These are phyloP conservation scores for Meloidogyne exigua DNA, from an alignment of 1,140 invertebrate species.

Conservation along the genomic window DNA sequence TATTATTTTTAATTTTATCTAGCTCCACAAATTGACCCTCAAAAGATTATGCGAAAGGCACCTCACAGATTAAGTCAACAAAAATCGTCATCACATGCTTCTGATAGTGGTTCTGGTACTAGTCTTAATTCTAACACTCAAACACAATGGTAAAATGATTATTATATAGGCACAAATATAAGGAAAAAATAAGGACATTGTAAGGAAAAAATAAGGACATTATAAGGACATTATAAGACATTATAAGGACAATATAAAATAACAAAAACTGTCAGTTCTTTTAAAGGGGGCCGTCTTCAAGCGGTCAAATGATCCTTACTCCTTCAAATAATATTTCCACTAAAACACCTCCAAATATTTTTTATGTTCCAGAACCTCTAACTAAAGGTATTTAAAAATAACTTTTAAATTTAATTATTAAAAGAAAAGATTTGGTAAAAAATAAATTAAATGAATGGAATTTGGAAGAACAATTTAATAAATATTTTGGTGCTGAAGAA, in stretches of 20 bases:
- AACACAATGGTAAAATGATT: background rate
- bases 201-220: no score
- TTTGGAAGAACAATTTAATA: constrained; percentile 17
- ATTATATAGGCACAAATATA: no score
- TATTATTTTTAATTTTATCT: constrained; percentile 1
- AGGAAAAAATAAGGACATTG: no score
- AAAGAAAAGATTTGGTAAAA: constrained; percentile 8
- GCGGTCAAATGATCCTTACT: background rate
- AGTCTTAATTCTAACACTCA: constrained; percentile 2
- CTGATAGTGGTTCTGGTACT: constrained; percentile 3
- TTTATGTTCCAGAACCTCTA: background rate
- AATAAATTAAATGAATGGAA: constrained; percentile 14
- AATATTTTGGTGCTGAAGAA: constrained; percentile 27
- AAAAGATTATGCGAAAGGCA: constrained; percentile 19
- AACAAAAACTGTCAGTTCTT: no score
- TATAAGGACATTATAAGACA: no score
- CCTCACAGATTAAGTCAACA: constrained; percentile 21
- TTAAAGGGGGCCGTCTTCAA: background rate
- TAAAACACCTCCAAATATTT: background rate
- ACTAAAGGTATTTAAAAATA: constrained; percentile 17
- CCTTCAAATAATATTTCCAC: background rate
- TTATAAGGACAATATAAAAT: no score
- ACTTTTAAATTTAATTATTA: background rate
- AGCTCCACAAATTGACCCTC: constrained; percentile 8
- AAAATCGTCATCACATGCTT: constrained; percentile 4